Base-by-base conservation (phyloP, 2,113 vertebrate species). In the Gallinago jamesoni region DNA sequence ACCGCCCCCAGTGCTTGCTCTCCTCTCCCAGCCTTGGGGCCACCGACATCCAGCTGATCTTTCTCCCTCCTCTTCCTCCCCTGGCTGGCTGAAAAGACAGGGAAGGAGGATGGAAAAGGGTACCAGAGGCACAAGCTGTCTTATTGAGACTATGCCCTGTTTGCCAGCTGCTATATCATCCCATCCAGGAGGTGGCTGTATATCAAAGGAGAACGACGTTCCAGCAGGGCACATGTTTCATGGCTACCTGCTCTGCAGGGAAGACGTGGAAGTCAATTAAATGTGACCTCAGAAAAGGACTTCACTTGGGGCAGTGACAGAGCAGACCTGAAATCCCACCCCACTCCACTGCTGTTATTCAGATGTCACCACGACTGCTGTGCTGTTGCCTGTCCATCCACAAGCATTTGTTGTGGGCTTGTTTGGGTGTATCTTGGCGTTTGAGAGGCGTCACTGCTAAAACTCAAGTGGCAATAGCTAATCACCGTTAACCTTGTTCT, bases 381-480 rank as follows among this genome's bases (percentile, higher is more conserved):
- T 70, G 85, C 39, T 45, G 76, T 69, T 90, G 74, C 31, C 90
- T 57, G 69, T 87, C 78, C 72, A 47, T 94, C 87, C 59, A 85
- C 17, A 39, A 47, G 37, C 64, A 63, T 89, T 94, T 91, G 11
- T 31, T 55, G 33, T 63, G 63, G 48, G 55, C 31, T 92, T 89
- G 72, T 78, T 93, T 90, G 85, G 30, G 82, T 60, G 12, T 57
- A 47, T 89, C 72, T 86, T 94, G 90, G 92, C 85, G 70, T 91
- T 92, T 87, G 41, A 43, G 84, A 95, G 72, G 78, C 57, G 87
- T 90, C 90, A 85, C 43, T 86, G 90, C 79, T 90, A 94, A 91
- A 94, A 80, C 25, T 64, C 53, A 73, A 87, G 74, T 94, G 84
- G 67, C 47, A 74, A 55, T 81, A 94, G 52, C 75, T 94, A 89